Base-by-base conservation (phyloP, 1,140 invertebrate genomes). In the Druon quercuslanigerum region DNA sequence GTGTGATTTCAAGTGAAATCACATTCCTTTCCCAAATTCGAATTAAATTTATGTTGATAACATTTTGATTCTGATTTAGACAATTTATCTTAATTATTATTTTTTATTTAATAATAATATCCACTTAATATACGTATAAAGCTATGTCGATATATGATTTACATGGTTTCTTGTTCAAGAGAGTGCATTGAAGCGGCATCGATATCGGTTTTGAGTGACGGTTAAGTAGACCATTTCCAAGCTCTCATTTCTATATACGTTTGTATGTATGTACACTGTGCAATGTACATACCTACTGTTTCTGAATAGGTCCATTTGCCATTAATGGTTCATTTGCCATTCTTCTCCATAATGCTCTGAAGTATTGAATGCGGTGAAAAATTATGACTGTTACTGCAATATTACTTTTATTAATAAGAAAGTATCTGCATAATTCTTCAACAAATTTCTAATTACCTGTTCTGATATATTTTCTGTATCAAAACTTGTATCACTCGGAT, bases 201-300 rank as follows among this genome's bases (percentile, higher is more conserved):
- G 80, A 83, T 83, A 81, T 77, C 56, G 19, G 77, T 80, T 57
- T 72, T 75, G 66, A 70, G 51, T 72, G 50, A 50, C 79, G 73
- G 82, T 82, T 81, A 81, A 83, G 79, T 77, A 76, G 74, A 72
- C 79, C 76, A 80, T 82, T 83, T 79, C 81, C 79, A 74, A 73
- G 72, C 73, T 74, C 79, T 76, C 76, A 72, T 82, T 78, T 74
- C 79, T 78, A 51, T 70, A 74, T 71, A 25, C 20, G 25, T 57
- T 17, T 56, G 17, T 17, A 54, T 54, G 25, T 33, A 46, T 46
- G 40, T 46, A 11, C 9, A 46, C 0, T 46, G 40, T 11, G 11
- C 40, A 46, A 46, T 46, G 40, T 46, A 11, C 40, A 46, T 46
- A 1, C 8, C 72, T 50, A 82, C 82, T 82, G 81, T 83, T 83